Base-by-base conservation (phyloP, 2,113 vertebrate species). In the Progne subis region DNA sequence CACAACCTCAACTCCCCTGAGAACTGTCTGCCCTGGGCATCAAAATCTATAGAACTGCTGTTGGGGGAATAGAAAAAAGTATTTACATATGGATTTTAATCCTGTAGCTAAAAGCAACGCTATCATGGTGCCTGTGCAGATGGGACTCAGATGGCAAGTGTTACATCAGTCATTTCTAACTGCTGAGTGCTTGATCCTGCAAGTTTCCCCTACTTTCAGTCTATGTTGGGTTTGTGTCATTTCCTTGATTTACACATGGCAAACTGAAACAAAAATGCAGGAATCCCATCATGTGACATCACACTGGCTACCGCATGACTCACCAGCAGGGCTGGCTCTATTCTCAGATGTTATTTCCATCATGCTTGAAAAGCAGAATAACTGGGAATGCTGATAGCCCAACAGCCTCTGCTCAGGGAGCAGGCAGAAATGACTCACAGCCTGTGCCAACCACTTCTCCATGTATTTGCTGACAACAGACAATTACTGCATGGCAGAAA, bases 251-350 rank as follows among this genome's bases (percentile, higher is more conserved):
- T 92, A 70, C 67, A 85, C 43, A 41, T 2, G 8, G 53, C 70
- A 77, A 94, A 91, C 50, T 47, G 90, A 95, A 96, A 94, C 29
- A 82, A 87, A 90, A 82, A 75, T 65, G 61, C 70, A 76, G 90
- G 89, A 94, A 80, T 86, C 41, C 46, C 56, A 70, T 63, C 46
- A 49, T 15, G n/a, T 3, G 16, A 85, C 86, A 86, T 75, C 87
- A 74, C 52, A 75, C 37, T 5, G 2, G 59, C 79, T 59, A 55
- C 26, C 0, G 1, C 53, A 16, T 82, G 82, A 94, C 85, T 94
- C 81, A 91, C 37, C 0, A 0, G 55, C 57, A 94, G 56, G 47
- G 57, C 77, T 75, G 87, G 46, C 75, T 91, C 31, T 71, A 15
- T 39, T 89, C 84, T 83, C 59, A 76, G 47, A 32, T 61, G 78